Percentiles rank a stretch among this genome's conserved stretches.
Conservation (phyloP, 1,140 invertebrate genomes). For the Dolichoris vasculosae region DNA sequence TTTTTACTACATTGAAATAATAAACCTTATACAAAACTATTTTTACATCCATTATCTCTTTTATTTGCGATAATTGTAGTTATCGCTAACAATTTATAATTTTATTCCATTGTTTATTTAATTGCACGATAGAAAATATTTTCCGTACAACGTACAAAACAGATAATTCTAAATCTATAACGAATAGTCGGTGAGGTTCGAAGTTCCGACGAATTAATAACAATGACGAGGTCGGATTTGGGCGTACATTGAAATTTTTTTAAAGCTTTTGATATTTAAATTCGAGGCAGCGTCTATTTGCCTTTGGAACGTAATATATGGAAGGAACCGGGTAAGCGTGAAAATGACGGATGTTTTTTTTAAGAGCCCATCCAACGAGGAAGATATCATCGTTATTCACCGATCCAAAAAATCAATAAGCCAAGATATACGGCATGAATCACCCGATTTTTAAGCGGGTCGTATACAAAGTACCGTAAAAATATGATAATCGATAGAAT, state of each 20-base stretch:
- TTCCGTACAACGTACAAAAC: too few relatives aligned
- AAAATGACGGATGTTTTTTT: conserved; percentile 3
- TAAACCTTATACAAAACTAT: too few relatives aligned
- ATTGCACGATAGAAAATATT: too few relatives aligned
- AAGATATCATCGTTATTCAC: not conserved
- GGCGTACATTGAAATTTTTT: not conserved
- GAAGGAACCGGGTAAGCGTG: not conserved
- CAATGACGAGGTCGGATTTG: not conserved
- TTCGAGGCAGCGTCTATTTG: not conserved
- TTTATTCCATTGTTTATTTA: too few relatives aligned
- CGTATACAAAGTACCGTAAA: not conserved
- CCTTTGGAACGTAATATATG: not conserved
- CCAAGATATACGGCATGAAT: not conserved
- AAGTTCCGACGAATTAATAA: not conserved
- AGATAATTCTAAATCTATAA: too few relatives aligned
- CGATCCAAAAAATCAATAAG: conserved; percentile 2
- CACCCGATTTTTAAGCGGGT: not conserved
- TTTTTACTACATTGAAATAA: too few relatives aligned
- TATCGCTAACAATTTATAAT: too few relatives aligned
- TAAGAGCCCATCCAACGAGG: too few relatives aligned
- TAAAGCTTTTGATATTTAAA: conserved; percentile 20
- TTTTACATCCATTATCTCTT: too few relatives aligned
- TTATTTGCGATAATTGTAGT: too few relatives aligned
- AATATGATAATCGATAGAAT: not conserved
- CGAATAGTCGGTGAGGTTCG: not conserved